Evolutionary conservation across 1,140 invertebrate species (phyloP), one percentile per base, ranked within the genome.

Genomic region (Temnothorax curvispinosus): DNA sequence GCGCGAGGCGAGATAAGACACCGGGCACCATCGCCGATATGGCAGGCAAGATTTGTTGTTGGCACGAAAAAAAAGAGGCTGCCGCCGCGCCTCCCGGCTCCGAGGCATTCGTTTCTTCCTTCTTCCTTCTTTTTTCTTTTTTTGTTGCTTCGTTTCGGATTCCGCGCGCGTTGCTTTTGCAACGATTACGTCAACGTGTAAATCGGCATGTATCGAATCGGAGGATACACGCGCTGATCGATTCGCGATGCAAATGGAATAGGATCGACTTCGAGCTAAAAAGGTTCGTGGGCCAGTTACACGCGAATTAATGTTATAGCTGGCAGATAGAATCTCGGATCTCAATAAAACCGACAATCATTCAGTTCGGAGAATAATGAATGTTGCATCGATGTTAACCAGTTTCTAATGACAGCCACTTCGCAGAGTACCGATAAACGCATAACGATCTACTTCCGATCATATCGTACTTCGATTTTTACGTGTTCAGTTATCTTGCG

Each of bases 1-100:
- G 69, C 11, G 54, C 80, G 52, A 50, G 41, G 60, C 80, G 54
- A 71, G 85, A 81, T 78, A 86, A 86, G 76, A 71, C 38, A 6
- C 27, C 3, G 62, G 58, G 15, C 47, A 13, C 47, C 47, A 50
- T 65, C n/a, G 27, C n/a, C 65, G 76, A 81, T 86, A 76, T 47
- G 62, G 35, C 47, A 21, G 47, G 75, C 35, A 41, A 64, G 77
- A 87, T 87, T 87, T 74, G 85, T 87, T 72, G 85, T 56, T 47
- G 44, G 52, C 41, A 65, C 21, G 58, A 82, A 54, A 60, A 71
- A 60, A 44, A n/a, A 27, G 27, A 27, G 18, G 15, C 35, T 6
- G 41, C 32, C 50, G 38, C 38, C 38, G 38, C 35, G 41, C 38
- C 60, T 64, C 56, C 75, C 58, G 72, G 47, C 56, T 74, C 54